phyloP scores from a whole-genome alignment of 2,797 vertebrate species.

The Lycodopsis pacificus region DNA sequence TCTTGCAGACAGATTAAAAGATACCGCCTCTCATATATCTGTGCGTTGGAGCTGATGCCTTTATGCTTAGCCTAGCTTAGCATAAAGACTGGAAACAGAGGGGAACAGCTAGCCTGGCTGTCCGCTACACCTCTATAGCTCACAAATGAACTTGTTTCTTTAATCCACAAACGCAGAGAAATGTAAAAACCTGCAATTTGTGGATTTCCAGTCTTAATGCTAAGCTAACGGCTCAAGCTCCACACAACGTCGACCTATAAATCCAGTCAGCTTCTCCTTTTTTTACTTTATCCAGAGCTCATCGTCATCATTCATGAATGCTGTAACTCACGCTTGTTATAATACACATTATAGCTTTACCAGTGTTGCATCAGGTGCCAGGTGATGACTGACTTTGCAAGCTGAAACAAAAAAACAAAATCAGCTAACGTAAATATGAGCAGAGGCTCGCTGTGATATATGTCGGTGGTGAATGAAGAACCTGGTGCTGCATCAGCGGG shows the following conservation, averaged over 20 bases:
- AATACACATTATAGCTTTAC: constrained; percentile 5
- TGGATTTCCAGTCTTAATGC: background rate
- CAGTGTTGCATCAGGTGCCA: constrained; percentile 38
- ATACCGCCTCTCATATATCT: background rate
- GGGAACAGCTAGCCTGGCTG: background rate
- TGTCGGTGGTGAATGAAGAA: constrained; percentile 53
- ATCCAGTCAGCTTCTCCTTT: constrained; percentile 23
- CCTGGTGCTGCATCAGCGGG: constrained; percentile 19
- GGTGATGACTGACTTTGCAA: constrained; percentile 42
- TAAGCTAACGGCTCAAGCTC: background rate
- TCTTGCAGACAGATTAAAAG: background rate
- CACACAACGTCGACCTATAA: background rate
- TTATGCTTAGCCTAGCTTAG: background rate
- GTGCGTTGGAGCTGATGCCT: background rate
- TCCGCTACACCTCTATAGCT: background rate
- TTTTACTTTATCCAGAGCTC: background rate
- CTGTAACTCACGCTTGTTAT: constrained; percentile 4
- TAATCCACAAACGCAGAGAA: background rate
- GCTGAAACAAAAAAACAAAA: constrained; percentile 15
- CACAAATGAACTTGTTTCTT: background rate
- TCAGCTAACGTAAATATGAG: constrained; percentile 36
- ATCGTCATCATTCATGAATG: constrained; percentile 16
- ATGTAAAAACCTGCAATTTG: background rate
- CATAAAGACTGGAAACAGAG: background rate
- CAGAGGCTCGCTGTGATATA: constrained; percentile 26